Percentiles rank a stretch among this genome's conserved stretches.
phyloP scores from a whole-genome alignment of 1,140 invertebrate genomes.

The Calliphora vicina region DNA sequence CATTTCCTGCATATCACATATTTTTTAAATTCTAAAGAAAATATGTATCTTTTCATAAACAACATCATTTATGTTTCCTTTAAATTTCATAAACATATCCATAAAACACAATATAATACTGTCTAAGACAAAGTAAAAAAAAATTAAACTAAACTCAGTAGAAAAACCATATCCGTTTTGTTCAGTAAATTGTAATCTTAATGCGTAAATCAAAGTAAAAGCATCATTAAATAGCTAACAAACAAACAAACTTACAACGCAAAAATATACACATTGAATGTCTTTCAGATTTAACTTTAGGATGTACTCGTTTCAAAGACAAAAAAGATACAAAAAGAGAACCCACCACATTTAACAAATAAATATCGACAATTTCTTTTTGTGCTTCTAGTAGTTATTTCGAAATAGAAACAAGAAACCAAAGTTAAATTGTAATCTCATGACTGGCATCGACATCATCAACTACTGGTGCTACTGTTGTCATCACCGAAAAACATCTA shows the following conservation, averaged over 20 bases:
- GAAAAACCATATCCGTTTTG: no score
- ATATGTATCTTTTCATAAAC: no score
- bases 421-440: slow-evolving; percentile 1
- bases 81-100: not conserved
- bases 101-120: not conserved
- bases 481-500: not conserved
- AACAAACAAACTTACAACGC: not conserved
- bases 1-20: no score
- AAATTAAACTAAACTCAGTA: not conserved
- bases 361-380: not conserved
- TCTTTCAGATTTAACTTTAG: not conserved
- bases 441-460: slow-evolving; percentile 19
- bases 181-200: slow-evolving; percentile 22
- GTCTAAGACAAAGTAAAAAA: not conserved
- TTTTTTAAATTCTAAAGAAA: no score
- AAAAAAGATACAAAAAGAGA: no score
- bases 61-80: not conserved
- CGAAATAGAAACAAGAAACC: not conserved
- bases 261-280: not conserved
- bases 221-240: not conserved
- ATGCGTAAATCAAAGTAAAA: slow-evolving; percentile 30
- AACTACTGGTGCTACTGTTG: not conserved
- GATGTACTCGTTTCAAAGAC: no score
- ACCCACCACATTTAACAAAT: not conserved
- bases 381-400: not conserved